phyloP scores from a whole-genome alignment of 1,140 invertebrate species.

The Brachionus sp. region DNA sequence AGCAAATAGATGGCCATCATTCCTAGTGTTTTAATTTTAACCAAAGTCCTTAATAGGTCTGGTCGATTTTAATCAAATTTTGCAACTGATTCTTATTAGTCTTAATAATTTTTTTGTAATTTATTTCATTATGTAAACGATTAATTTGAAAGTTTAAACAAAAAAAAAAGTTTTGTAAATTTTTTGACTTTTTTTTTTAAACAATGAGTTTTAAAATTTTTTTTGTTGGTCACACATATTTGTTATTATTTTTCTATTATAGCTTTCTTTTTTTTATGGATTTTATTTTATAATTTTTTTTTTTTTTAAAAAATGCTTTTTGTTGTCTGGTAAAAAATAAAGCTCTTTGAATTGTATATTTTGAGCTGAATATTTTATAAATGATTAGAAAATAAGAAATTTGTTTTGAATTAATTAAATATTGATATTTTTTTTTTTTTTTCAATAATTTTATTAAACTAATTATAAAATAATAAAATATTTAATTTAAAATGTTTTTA shows the following conservation, averaged over 20 bases:
- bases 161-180: slow-evolving; percentile 6
- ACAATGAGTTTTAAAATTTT: slow-evolving; percentile 1
- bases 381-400: background rate
- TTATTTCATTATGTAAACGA: background rate
- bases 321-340: background rate
- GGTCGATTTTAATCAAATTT: background rate
- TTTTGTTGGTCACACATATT: background rate
- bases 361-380: background rate
- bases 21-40: background rate
- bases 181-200: background rate
- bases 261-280: background rate
- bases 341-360: background rate
- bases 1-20: background rate
- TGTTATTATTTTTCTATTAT: slow-evolving; percentile 15
- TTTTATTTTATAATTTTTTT: background rate
- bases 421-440: no score
- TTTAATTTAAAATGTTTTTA: background rate
- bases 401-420: background rate
- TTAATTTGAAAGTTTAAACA: background rate
- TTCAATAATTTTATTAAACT: background rate
- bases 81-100: background rate
- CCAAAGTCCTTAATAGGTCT: background rate
- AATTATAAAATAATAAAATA: background rate
- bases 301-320: background rate
- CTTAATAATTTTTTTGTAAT: slow-evolving; percentile 16